Evolutionary conservation across 1,140 invertebrate species (phyloP), one percentile per base, ranked within the genome.

Genomic region (Rhizoglyphus robini): DNA sequence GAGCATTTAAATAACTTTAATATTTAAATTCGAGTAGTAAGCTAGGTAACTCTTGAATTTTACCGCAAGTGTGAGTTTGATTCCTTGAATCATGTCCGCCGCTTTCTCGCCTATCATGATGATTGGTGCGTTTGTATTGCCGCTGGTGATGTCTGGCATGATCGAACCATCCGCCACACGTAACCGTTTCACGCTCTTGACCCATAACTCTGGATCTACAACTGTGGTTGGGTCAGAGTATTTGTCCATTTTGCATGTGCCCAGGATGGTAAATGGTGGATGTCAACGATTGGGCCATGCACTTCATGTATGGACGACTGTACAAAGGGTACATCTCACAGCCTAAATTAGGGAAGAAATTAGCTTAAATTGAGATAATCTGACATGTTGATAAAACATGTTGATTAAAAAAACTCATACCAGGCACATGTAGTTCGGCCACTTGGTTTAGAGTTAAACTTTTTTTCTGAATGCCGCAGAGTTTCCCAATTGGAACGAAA

Each of bases 171-270:
- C 70, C 1, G 51, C 70, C 2, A 71, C 70, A n/a, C 70, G 63
- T n/a, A 71, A 57, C 13, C 67, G 62, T 23, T 41, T 29, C 4
- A 71, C 41, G 47, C 68, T 67, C 13, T 59, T 59, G 0, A 71
- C 70, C 30, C 67, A 23, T 13, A 88, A 74, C 67, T 0, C 86
- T 81, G 2, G 87, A 83, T 38, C 86, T 77, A 29, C 76, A 73
- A 51, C 75, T 67, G 75, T 82, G 15, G 77, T 71, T 0, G 80
- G 79, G 73, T 89, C 87, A 2, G 70, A 76, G 0, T 76, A 66
- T 0, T 83, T 81, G 0, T 88, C 89, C 89, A 93, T 93, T 75
- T 88, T 90, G 72, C 86, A 86, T 0, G 88, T 90, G 0, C 88
- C 87, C 1, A 29, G 84, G 83, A 73, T 91, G 88, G 72, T 90